Evolutionary conservation across 2,888 invertebrate genomes (phyloP), one percentile per base, ranked within the genome.

Genomic region (Myathropa florea): DNA sequence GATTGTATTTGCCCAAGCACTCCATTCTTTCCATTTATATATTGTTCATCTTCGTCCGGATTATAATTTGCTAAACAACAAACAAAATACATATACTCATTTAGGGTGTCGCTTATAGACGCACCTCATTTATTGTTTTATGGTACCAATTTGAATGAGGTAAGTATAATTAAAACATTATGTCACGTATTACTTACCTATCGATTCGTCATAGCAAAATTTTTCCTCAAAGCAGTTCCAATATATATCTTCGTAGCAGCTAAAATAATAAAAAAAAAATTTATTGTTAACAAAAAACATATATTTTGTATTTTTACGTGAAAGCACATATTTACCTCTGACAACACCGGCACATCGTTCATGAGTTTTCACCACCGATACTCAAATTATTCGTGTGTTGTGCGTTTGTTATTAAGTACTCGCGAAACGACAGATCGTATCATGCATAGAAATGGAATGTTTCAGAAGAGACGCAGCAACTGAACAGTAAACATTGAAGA

Each of bases 151-250:
- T 18, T 46, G 2, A 18, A 46, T 18, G 18, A 7, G 14, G 18
- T 7, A 46, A n/a, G 18, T 46, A 7, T 18, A 46, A 18, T 46
- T 46, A 6, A 46, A 21, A 46, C 4, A 46, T 18, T 2, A 7
- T 46, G 46, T 46, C 18, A 18, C 18, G 46, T 2, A 57, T 57
- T 33, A 80, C 91, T 91, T 88, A 93, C 93, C 96, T 88, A 96
- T 96, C 90, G 94, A 94, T 92, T 95, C 95, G 91, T 96, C 96
- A 91, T 95, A 96, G 90, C 96, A 96, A 91, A 95, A 96, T 89
- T 94, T 94, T 92, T 96, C 95, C 90, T 96, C 96, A 90, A 95
- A 95, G 90, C 95, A 95, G 90, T 95, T 94, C 96, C 96, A 96
- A 92, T 95, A 96, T 92, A 95, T 94, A 88, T 95, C 94, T 93